These are phyloP conservation scores for Tragelaphus scriptus DNA, from an alignment of 2,113 vertebrate species.

Conservation along the genomic window DNA sequence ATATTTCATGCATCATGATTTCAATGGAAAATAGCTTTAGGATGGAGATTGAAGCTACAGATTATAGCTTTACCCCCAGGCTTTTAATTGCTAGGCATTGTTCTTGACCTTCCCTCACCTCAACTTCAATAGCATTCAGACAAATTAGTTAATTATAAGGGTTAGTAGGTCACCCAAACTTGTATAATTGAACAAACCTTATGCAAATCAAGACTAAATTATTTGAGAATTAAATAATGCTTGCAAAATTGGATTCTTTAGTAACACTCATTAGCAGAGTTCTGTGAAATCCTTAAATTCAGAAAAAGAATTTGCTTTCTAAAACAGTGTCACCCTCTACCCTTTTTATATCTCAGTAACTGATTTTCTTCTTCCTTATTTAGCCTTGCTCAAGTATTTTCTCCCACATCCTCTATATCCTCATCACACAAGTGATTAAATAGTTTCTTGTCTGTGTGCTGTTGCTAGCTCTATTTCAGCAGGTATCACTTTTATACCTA, in stretches of 20 bases:
- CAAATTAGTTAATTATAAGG: conserved; percentile 61
- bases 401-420: not conserved
- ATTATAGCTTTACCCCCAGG: not conserved
- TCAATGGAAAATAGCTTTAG: not conserved
- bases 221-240: conserved; percentile 70
- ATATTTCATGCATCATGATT: not conserved
- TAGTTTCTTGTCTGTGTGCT: not conserved
- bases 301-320: conserved; percentile 39
- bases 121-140: conserved; percentile 61
- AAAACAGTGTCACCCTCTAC: not conserved
- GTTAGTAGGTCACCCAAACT: conserved; percentile 61
- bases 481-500: not conserved
- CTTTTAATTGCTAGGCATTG: not conserved
- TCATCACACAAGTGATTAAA: not conserved
- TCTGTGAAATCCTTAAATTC: not conserved
- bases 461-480: not conserved
- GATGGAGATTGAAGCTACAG: not conserved
- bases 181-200: conserved; percentile 63
- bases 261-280: conserved; percentile 36
- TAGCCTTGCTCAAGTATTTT: not conserved
- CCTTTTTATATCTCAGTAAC: not conserved
- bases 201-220: conserved; percentile 55
- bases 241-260: conserved; percentile 63
- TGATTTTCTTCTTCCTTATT: not conserved
- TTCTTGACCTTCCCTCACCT: conserved; percentile 44